A percentile compares a stretch with the other conserved stretches of the same genome.
phyloP scores from a whole-genome alignment of 37 sponge, comb jelly and placozoan genomes.

The Bolinopsis microptera region DNA sequence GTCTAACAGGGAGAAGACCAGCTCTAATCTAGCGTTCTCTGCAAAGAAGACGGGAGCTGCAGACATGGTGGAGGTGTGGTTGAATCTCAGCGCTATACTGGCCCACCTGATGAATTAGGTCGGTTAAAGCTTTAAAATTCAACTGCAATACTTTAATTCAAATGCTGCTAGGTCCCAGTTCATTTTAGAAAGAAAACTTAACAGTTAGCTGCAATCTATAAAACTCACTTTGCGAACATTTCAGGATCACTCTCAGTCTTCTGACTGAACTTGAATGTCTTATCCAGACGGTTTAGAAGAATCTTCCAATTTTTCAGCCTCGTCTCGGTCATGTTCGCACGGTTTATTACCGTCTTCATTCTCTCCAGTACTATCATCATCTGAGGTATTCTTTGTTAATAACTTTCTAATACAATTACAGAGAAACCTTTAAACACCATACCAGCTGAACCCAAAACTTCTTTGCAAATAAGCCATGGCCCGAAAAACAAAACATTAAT shows the following conservation, averaged over 20 bases:
- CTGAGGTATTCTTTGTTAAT: background rate
- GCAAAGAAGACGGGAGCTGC: background rate
- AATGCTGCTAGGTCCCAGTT: too few relatives aligned
- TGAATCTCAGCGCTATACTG: background rate
- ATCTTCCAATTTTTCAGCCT: background rate
- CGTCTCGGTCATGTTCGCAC: background rate
- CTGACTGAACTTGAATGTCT: background rate
- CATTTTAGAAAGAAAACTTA: too few relatives aligned
- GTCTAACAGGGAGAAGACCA: background rate
- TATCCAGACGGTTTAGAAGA: background rate
- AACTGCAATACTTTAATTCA: too few relatives aligned
- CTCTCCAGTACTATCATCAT: conserved; percentile 15
- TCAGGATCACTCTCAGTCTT: background rate
- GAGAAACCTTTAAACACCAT: too few relatives aligned
- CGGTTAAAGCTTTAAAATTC: too few relatives aligned
- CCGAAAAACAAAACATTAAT: too few relatives aligned
- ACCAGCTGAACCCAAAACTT: too few relatives aligned
- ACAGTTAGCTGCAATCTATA: too few relatives aligned
- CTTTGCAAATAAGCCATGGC: too few relatives aligned
- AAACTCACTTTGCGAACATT: background rate
- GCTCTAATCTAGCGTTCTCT: background rate
- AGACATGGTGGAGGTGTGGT: background rate
- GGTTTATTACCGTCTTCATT: background rate
- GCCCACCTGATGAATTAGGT: background rate
- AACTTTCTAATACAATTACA: too few relatives aligned